Evolutionary conservation across 2,113 vertebrate genomes (phyloP).

Genomic region (Datnioides undecimradiatus): DNA sequence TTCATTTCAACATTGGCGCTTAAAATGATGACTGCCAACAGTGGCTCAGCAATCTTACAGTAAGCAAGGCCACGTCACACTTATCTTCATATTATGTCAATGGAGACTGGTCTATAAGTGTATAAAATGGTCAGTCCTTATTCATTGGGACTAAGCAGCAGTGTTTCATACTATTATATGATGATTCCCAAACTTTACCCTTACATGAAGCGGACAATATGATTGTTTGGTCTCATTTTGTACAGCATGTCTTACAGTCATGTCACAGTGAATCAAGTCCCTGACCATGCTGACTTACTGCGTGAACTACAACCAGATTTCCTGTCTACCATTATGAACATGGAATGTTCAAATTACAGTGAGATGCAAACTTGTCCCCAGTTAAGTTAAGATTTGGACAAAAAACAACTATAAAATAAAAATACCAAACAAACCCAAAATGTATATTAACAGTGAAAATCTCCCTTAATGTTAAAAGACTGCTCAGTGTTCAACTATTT

Average conservation of each 20-base stretch:
- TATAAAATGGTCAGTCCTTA: neutral
- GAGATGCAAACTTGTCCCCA: constrained; percentile 15
- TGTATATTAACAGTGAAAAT: constrained; percentile 43
- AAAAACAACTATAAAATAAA: neutral
- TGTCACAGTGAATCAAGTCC: constrained; percentile 23
- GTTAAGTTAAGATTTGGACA: neutral
- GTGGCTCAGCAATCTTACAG: neutral
- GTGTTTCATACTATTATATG: constrained; percentile 4
- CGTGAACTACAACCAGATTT: neutral
- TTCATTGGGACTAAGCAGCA: constrained; percentile 1
- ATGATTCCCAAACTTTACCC: constrained; percentile 28
- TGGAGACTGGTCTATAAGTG: constrained; percentile 16
- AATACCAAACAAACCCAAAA: constrained; percentile 26
- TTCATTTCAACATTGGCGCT: neutral
- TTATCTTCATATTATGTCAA: neutral
- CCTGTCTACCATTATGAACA: constrained; percentile 27
- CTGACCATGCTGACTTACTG: neutral
- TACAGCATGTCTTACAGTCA: constrained; percentile 13
- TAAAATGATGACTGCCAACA: neutral
- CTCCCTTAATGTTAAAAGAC: constrained; percentile 16
- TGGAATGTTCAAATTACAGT: constrained; percentile 71
- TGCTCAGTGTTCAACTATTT: constrained; percentile 6
- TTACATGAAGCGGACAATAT: constrained; percentile 9
- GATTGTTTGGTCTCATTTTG: constrained; percentile 52
- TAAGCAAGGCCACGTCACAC: neutral